Conservation (phyloP, 2,113 vertebrate species). For the Dendropsophus ebraccatus region DNA sequence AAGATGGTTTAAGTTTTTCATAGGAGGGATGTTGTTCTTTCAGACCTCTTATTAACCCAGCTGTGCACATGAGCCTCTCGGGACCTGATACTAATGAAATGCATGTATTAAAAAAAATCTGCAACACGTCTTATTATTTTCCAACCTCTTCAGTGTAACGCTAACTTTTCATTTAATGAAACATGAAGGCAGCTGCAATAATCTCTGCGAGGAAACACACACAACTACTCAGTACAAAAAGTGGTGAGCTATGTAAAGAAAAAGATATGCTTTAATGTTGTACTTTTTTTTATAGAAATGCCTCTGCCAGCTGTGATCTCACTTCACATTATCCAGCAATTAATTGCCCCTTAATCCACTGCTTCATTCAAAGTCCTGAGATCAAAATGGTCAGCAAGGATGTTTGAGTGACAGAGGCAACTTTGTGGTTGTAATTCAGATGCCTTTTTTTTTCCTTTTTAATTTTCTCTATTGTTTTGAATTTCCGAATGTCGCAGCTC, state of each 20-base stretch:
- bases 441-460: conserved; percentile 78
- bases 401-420: conserved; percentile 79
- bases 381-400: conserved; percentile 63
- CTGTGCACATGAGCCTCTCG: conserved; percentile 1
- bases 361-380: conserved; percentile 64
- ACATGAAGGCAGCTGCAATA: conserved; percentile 30
- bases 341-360: conserved; percentile 82
- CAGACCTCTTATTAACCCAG: conserved; percentile 31
- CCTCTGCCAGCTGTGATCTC: conserved; percentile 62
- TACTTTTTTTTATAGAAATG: conserved; percentile 26
- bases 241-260: conserved; percentile 19
- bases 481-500: conserved; percentile 66
- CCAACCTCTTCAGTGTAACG: conserved; percentile 23
- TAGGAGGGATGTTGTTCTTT: background rate
- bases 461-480: conserved; percentile 99
- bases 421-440: conserved; percentile 43
- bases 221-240: background rate
- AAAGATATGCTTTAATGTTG: too few relatives aligned
- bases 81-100: background rate
- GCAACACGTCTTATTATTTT: conserved; percentile 30
- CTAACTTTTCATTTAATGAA: conserved; percentile 22
- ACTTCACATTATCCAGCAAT: conserved; percentile 70
- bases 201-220: conserved; percentile 13
- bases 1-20: conserved; percentile 15
- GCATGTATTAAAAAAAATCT: background rate